Evolutionary conservation across 2,113 vertebrate genomes (phyloP).

Genomic region (Lagopus muta): DNA sequence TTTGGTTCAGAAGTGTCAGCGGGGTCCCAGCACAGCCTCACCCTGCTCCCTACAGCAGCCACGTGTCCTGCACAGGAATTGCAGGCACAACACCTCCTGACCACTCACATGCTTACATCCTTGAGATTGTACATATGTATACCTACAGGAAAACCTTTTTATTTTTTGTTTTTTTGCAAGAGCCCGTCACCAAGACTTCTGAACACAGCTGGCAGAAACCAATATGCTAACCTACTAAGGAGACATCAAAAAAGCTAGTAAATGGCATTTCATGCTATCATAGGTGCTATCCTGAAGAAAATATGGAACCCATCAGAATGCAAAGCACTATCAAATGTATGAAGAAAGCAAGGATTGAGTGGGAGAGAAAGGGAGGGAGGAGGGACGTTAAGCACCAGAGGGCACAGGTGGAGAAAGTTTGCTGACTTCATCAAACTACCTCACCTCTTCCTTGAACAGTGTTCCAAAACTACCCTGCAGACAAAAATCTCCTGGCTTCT

Average conservation of each 20-base stretch:
- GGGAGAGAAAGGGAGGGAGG: background rate
- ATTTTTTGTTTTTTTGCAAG: background rate
- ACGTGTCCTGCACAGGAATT: background rate
- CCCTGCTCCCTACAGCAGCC: accelerated
- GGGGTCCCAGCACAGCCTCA: background rate
- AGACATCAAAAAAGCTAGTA: background rate
- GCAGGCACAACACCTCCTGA: background rate
- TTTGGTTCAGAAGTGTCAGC: background rate
- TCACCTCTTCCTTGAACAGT: background rate
- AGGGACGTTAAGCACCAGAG: background rate
- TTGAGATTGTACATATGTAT: background rate
- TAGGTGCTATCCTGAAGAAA: background rate
- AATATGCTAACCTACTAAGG: background rate
- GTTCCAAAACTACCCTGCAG: background rate
- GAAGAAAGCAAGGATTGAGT: background rate
- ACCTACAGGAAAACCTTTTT: background rate
- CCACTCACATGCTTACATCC: background rate
- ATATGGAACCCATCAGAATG: background rate
- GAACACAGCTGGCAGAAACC: background rate
- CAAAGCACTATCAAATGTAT: background rate
- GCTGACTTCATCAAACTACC: background rate
- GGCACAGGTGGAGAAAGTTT: background rate
- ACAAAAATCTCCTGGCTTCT: background rate
- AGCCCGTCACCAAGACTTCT: background rate
- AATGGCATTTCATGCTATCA: background rate